These are phyloP conservation scores for Julus scanicus DNA, from an alignment of 2,888 invertebrate species.

Conservation along the genomic window DNA sequence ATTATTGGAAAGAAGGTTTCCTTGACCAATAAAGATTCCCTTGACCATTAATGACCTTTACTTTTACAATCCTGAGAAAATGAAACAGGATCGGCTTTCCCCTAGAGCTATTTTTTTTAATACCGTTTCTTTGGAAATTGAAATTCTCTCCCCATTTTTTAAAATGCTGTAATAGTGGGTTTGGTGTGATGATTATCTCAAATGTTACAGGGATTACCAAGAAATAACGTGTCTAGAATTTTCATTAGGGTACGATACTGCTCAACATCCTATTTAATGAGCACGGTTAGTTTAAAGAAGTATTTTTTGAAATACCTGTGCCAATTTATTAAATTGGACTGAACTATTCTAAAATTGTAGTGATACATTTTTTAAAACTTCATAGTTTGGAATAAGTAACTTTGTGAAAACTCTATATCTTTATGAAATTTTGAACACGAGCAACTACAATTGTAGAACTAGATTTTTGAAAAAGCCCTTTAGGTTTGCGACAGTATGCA, in stretches of 20 bases:
- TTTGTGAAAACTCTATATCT: too few species aligned
- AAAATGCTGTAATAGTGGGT: background rate
- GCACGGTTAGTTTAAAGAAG: too few species aligned
- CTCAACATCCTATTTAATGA: background rate
- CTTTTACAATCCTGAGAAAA: background rate
- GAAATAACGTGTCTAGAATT: background rate
- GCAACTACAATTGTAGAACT: too few species aligned
- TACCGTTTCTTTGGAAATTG: background rate
- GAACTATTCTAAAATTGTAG: too few species aligned
- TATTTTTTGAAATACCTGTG: background rate
- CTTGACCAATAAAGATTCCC: background rate
- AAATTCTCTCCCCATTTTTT: background rate
- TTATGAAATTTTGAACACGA: too few species aligned
- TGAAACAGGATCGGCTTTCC: background rate
- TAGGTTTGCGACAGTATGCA: too few species aligned
- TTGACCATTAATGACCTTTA: background rate
- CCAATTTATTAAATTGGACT: too few species aligned
- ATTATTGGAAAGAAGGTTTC: background rate
- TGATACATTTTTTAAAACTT: too few species aligned
- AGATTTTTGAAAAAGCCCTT: too few species aligned
- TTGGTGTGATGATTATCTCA: background rate
- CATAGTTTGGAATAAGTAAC: too few species aligned
- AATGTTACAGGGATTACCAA: background rate
- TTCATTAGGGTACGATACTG: background rate
- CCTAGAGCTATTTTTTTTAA: background rate